Evolutionary conservation across 2,888 invertebrate species (phyloP), one percentile per base, ranked within the genome.

Genomic region (Lacanobia wlatinum): DNA sequence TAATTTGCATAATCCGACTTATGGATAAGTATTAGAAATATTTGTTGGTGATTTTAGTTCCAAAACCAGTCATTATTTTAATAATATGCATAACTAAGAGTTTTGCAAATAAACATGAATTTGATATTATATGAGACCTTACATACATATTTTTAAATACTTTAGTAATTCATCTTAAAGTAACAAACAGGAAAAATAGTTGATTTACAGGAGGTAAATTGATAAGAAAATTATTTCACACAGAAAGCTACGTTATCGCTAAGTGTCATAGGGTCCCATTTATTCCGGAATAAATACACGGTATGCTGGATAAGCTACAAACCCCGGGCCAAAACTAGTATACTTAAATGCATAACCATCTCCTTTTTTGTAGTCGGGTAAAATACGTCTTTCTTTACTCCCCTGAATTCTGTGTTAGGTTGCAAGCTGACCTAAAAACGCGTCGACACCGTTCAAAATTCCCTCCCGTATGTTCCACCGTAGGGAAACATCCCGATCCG

Each of bases 401-500:
- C 2, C 16, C 6, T 2, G 4, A 14, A 1, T 43, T 38, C 48
- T 72, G 9, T 16, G 0, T 14, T 2, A 14, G 5, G 14, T 7
- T 28, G 23, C 34, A 5, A 9, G 2, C 7, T 50, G 7, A 40
- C 0, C 38, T 1, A 28, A 8, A 70, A 43, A 18, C 46, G 59
- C 50, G 8, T 7, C 72, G 66, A 38, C 0, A 16, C 53, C 61
- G 63, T 8, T 21, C 77, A 34, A 4, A 88, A 79, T 70, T 46
- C 0, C 0, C 4, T 0, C 66, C 71, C 88, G 88, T 91, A 73
- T 87, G 77, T 89, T 76, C 28, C 59, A 62, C 40, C 62, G 21
- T 16, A 48, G 71, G 76, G 73, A 75, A 78, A 75, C 87, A 86
- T 84, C 80, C 78, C 80, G 74, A 80, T 84, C 83, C 72, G 70